phyloP scores from a whole-genome alignment of 2,113 vertebrate genomes.

The Meleagris gallopavo region DNA sequence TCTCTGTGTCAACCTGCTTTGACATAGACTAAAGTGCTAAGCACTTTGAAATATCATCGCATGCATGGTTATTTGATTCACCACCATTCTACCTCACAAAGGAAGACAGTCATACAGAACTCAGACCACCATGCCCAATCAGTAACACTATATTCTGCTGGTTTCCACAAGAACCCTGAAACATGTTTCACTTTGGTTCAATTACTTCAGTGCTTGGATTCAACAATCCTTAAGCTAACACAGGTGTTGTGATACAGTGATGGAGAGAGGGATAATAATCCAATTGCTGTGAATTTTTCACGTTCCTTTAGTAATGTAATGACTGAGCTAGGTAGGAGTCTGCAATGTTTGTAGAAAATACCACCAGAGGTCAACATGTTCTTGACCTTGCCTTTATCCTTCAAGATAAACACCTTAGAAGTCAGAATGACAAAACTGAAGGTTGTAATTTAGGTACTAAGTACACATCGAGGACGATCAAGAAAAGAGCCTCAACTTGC shows the following conservation, averaged over 20 bases:
- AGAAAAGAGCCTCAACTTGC: neutral
- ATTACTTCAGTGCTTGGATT: neutral
- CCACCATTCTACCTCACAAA: too few relatives aligned
- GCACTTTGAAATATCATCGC: neutral
- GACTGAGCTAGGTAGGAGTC: neutral
- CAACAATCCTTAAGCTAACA: neutral
- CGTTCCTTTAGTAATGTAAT: neutral
- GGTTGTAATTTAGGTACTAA: neutral
- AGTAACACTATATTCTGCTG: neutral
- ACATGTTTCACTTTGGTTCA: neutral
- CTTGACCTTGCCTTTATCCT: neutral
- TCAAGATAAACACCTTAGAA: neutral
- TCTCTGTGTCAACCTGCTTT: neutral
- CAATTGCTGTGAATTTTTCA: neutral
- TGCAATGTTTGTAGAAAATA: neutral
- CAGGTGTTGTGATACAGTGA: neutral
- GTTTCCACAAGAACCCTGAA: neutral
- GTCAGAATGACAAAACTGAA: neutral
- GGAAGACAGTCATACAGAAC: neutral
- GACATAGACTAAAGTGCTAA: neutral
- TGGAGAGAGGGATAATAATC: neutral
- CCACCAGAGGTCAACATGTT: neutral
- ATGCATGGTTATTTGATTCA: fast-evolving
- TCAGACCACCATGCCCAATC: neutral
- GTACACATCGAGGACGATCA: neutral